Percentiles rank a stretch among this genome's conserved stretches.
Evolutionary conservation across 2,888 invertebrate genomes (phyloP).

Genomic region (Phaonia tiefii): DNA sequence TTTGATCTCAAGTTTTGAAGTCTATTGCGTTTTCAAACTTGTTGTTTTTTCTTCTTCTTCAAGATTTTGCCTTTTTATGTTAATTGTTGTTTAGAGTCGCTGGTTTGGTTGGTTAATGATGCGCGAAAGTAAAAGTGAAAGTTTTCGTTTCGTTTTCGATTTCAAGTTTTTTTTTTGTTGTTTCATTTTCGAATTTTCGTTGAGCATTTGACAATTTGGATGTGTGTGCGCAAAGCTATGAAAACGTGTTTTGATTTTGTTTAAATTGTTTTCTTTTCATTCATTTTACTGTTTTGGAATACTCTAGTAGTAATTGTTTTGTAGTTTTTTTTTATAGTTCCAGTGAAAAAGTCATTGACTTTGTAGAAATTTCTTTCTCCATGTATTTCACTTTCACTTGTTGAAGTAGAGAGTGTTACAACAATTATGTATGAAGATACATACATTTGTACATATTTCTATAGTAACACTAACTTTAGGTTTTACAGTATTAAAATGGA

Average conservation of each 20-base stretch:
- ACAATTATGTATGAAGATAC: too few species aligned
- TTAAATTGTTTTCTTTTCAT: conserved; percentile 3
- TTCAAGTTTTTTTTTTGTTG: background rate
- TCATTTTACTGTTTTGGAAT: background rate
- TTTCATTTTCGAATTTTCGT: background rate
- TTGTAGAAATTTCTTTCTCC: conserved; percentile 28
- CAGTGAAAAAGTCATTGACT: conserved; percentile 27
- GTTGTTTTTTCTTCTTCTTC: background rate
- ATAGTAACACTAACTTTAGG: too few species aligned
- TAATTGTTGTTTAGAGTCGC: conserved; percentile 27
- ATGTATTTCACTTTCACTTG: conserved; percentile 33
- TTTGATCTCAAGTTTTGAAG: too few species aligned
- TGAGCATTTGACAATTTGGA: too few species aligned
- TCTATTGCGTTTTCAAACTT: background rate
- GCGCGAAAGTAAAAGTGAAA: conserved; percentile 67
- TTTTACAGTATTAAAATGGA: too few species aligned
- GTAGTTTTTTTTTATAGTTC: background rate
- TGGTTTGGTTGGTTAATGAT: conserved; percentile 57
- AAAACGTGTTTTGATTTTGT: conserved; percentile 26
- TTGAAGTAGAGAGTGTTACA: background rate
- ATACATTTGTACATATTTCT: too few species aligned
- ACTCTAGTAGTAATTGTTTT: conserved; percentile 14
- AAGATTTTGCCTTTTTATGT: conserved; percentile 15
- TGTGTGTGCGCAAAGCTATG: background rate
- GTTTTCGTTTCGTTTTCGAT: conserved; percentile 42